phyloP scores from a whole-genome alignment of 2,888 invertebrate species.

The Hoplodrina ambigua region DNA sequence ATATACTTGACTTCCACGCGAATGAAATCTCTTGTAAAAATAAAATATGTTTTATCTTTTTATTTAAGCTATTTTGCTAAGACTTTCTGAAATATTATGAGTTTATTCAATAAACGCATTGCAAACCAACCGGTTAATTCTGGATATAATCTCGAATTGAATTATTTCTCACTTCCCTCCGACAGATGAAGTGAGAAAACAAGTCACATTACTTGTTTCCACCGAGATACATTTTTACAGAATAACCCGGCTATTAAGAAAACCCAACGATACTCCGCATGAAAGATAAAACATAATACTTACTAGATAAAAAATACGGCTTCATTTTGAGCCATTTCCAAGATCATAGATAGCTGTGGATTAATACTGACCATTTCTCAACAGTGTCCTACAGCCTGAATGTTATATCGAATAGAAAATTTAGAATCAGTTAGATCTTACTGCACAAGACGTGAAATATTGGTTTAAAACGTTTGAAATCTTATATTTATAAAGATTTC shows the following conservation, averaged over 20 bases:
- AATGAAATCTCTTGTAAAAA: too few species aligned
- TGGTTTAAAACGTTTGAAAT: conserved; percentile 14
- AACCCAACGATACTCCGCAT: neutral
- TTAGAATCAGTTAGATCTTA: conserved; percentile 47
- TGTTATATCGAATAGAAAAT: conserved; percentile 58
- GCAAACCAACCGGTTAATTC: too few species aligned
- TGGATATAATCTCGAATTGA: too few species aligned
- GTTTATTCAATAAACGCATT: neutral
- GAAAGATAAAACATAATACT: conserved; percentile 30
- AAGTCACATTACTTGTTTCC: too few species aligned
- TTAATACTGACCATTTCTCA: conserved; percentile 62
- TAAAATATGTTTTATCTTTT: too few species aligned
- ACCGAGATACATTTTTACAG: too few species aligned
- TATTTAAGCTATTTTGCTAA: neutral
- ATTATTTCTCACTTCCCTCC: too few species aligned
- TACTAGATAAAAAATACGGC: conserved; percentile 43
- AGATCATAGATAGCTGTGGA: conserved; percentile 60
- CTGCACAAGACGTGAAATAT: conserved; percentile 35
- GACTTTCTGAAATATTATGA: neutral
- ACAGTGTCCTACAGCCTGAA: conserved; percentile 41
- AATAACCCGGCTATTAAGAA: neutral
- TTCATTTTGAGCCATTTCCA: conserved; percentile 49
- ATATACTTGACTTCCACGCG: too few species aligned
- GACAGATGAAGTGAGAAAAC: too few species aligned
- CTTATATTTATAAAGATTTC: conserved; percentile 10